A percentile compares a stretch with the other conserved stretches of the same genome.
Conservation (phyloP, 2,797 vertebrate genomes). For the Lithobates pipiens region DNA sequence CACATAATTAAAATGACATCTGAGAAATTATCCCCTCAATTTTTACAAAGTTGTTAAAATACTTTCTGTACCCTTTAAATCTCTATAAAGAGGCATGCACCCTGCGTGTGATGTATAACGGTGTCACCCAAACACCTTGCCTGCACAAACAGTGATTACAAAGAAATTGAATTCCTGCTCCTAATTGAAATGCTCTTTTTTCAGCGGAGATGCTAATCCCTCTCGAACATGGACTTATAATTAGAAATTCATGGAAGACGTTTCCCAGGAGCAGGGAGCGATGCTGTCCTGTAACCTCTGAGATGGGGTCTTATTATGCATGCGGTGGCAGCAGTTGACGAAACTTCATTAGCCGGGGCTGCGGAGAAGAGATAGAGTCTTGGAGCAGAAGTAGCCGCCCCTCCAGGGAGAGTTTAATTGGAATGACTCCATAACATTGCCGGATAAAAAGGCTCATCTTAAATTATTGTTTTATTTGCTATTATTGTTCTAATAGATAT, state of each 20-base stretch:
- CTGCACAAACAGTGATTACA: conserved; percentile 38
- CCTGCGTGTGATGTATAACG: conserved; percentile 23
- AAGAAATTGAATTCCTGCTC: conserved; percentile 55
- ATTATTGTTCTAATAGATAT: conserved; percentile 71
- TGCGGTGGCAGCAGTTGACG: conserved; percentile 68
- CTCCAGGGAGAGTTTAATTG: conserved; percentile 78
- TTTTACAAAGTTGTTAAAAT: background rate
- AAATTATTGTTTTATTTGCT: conserved; percentile 73
- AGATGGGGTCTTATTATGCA: conserved; percentile 76
- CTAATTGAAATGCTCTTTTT: conserved; percentile 74
- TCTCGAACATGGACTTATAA: conserved; percentile 72
- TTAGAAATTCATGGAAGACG: conserved; percentile 74
- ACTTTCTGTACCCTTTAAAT: conserved; percentile 2
- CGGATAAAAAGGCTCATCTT: conserved; percentile 72
- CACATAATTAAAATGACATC: background rate
- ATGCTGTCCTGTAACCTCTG: conserved; percentile 74
- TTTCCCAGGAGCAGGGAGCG: conserved; percentile 77
- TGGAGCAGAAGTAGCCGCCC: conserved; percentile 68
- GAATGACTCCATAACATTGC: conserved; percentile 75
- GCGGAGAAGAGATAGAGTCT: conserved; percentile 72
- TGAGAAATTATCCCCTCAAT: background rate
- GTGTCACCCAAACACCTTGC: conserved; percentile 42
- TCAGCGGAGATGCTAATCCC: conserved; percentile 74
- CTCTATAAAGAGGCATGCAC: background rate
- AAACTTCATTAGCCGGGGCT: conserved; percentile 74